phyloP scores from a whole-genome alignment of 2,113 vertebrate genomes.

The Nansenia antarctica region DNA sequence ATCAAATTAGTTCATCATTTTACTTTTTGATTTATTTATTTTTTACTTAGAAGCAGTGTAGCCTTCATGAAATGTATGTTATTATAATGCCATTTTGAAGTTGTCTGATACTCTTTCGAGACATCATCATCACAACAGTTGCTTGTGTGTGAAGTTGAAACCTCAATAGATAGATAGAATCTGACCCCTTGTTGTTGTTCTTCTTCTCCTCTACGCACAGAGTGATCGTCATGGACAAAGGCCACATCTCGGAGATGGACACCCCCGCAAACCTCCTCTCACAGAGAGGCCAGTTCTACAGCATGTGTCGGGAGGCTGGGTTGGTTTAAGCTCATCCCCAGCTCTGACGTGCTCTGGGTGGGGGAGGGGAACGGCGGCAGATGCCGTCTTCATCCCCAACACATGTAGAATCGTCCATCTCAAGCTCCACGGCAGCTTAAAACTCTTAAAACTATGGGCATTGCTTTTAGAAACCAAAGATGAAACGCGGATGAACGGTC shows the following conservation, averaged over 20 bases:
- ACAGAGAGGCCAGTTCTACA: slow-evolving; percentile 87
- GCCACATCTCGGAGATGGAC: slow-evolving; percentile 86
- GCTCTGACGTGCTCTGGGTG: not conserved
- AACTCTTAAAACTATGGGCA: slow-evolving; percentile 46
- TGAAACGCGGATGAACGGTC: slow-evolving; percentile 43
- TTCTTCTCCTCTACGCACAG: slow-evolving; percentile 64
- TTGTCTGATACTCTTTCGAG: too few species aligned
- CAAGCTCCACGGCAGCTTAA: slow-evolving; percentile 62
- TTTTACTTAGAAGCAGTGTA: too few species aligned
- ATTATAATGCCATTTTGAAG: too few species aligned
- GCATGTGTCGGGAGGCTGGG: slow-evolving; percentile 87
- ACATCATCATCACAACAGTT: too few species aligned
- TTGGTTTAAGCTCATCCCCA: slow-evolving; percentile 68
- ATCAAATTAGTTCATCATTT: too few species aligned
- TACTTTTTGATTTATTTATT: too few species aligned
- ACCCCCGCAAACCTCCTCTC: slow-evolving; percentile 82
- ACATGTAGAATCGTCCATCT: slow-evolving; percentile 37
- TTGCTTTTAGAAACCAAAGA: slow-evolving; percentile 33
- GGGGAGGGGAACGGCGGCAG: too few species aligned
- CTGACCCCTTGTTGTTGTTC: too few species aligned
- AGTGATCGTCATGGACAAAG: slow-evolving; percentile 92
- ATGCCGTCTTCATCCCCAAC: slow-evolving; percentile 33
- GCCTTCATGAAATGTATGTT: too few species aligned
- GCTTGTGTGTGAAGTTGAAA: too few species aligned
- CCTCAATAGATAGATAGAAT: too few species aligned